Evolutionary conservation across 2,113 vertebrate genomes (phyloP).

Genomic region (Seriola aureovittata): DNA sequence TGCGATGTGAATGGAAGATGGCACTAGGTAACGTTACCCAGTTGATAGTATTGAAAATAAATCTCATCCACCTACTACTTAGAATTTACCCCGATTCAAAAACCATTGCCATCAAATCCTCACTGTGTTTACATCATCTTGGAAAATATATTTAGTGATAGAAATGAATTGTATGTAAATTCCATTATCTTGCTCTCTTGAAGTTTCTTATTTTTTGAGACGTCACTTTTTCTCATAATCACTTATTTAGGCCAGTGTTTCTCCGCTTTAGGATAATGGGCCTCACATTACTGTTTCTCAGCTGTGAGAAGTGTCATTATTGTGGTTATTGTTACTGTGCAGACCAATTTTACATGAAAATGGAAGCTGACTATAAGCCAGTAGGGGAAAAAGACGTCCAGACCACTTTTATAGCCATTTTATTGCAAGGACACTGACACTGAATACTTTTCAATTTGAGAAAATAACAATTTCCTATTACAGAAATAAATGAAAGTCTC

Average conservation of each 20-base stretch:
- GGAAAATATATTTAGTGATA: background rate
- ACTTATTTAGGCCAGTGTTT: background rate
- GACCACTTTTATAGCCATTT: background rate
- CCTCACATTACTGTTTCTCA: background rate
- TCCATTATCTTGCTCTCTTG: background rate
- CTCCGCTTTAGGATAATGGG: too few species aligned
- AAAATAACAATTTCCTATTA: conserved; percentile 19
- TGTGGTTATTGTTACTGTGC: background rate
- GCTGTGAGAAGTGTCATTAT: background rate
- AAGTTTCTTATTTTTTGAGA: background rate
- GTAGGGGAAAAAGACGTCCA: too few species aligned
- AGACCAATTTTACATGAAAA: background rate
- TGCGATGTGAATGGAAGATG: too few species aligned
- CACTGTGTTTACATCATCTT: background rate
- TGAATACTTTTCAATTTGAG: conserved; percentile 5
- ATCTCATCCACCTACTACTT: too few species aligned
- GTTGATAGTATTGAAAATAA: too few species aligned
- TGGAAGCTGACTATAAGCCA: background rate
- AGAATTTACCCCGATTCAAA: background rate
- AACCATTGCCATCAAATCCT: background rate
- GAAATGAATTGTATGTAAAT: background rate
- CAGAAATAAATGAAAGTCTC: conserved; percentile 40
- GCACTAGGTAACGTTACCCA: too few species aligned
- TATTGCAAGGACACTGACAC: background rate
- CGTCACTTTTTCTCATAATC: background rate